Evolutionary conservation across 1,140 invertebrate species (phyloP).

Genomic region (Venturia canescens): DNA sequence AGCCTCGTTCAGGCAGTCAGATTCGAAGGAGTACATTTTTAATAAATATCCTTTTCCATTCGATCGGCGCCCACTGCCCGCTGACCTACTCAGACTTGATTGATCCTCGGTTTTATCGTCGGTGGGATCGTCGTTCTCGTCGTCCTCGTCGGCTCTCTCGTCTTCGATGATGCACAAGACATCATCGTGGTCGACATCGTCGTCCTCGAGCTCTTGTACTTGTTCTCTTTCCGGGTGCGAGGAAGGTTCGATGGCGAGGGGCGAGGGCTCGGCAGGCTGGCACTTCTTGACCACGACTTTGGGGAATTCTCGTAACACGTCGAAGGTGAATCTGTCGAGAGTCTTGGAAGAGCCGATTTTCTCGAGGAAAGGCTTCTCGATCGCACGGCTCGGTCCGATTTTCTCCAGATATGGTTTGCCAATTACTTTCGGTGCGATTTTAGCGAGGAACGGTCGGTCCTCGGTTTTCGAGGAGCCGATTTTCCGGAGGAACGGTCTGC

Average conservation of each 20-base stretch:
- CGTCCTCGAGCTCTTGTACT: neutral
- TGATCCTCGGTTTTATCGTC: neutral
- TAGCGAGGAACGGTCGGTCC: slow-evolving; percentile 70
- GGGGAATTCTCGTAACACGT: slow-evolving; percentile 52
- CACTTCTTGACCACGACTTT: slow-evolving; percentile 48
- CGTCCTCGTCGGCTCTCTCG: slow-evolving; percentile 8
- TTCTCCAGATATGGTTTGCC: slow-evolving; percentile 74
- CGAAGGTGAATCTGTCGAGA: slow-evolving; percentile 72
- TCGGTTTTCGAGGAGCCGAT: slow-evolving; percentile 74
- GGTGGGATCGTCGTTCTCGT: slow-evolving; percentile 40
- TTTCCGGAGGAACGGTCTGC: slow-evolving; percentile 71
- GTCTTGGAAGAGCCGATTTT: slow-evolving; percentile 72
- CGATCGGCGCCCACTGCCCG: slow-evolving; percentile 49
- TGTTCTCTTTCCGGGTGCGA: slow-evolving; percentile 21
- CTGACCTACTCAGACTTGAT: neutral
- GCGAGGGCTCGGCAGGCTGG: slow-evolving; percentile 38
- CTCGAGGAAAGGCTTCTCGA: slow-evolving; percentile 71
- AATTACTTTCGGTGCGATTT: slow-evolving; percentile 68
- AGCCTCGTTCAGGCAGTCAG: slow-evolving; percentile 69
- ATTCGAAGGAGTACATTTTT: slow-evolving; percentile 75
- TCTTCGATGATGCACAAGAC: slow-evolving; percentile 18
- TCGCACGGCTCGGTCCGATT: slow-evolving; percentile 70
- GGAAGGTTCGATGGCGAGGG: slow-evolving; percentile 31
- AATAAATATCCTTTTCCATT: slow-evolving; percentile 69
- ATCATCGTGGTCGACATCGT: slow-evolving; percentile 6